Percentiles rank a stretch among this genome's conserved stretches.
These are phyloP conservation scores for Gulo gulo DNA, from an alignment of 2,113 vertebrate genomes.

Conservation along the genomic window DNA sequence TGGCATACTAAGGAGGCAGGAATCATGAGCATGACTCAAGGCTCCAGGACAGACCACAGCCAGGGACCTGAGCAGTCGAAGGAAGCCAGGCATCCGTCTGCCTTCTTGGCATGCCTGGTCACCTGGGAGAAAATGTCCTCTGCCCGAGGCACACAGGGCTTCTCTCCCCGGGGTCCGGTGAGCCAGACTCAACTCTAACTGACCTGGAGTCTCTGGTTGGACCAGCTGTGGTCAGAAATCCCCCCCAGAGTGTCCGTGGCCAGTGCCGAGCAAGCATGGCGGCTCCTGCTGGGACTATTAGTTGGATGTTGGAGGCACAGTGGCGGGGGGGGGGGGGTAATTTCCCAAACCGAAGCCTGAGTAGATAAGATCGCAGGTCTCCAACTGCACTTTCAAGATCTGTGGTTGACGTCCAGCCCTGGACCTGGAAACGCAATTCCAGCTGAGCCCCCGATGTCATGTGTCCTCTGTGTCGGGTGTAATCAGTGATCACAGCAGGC, in stretches of 20 bases:
- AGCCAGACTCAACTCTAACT: background rate
- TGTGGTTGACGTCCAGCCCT: background rate
- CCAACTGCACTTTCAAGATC: background rate
- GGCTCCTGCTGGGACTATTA: background rate
- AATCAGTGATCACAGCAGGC: fast-evolving
- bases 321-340: too few relatives aligned
- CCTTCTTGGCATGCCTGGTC: background rate
- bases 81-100: background rate
- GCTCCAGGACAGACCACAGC: too few relatives aligned
- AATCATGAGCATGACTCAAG: background rate
- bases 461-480: too few relatives aligned
- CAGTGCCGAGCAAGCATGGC: background rate
- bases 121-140: too few relatives aligned
- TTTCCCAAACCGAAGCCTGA: background rate
- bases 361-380: background rate
- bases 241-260: background rate
- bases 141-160: background rate
- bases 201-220: background rate
- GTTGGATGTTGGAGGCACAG: background rate
- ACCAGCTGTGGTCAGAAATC: background rate
- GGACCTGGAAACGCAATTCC: background rate
- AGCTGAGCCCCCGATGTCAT: background rate
- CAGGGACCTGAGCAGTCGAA: background rate
- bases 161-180: background rate
- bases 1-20: background rate